phyloP scores from a whole-genome alignment of 53 echinoderm and acorn worm species.

The Pentamera pediparva region DNA sequence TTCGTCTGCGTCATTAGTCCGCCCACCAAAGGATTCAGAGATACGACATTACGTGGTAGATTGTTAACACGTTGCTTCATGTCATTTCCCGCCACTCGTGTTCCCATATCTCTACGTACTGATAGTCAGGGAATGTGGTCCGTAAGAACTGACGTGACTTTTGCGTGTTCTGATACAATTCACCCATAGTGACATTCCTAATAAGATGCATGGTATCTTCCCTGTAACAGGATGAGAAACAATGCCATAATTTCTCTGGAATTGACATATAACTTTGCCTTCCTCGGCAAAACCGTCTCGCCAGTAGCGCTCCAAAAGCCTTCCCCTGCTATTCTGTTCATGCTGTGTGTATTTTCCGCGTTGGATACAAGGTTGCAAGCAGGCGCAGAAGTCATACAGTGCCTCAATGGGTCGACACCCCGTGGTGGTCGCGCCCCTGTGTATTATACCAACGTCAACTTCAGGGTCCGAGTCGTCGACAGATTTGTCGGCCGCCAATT shows the following conservation, averaged over 20 bases:
- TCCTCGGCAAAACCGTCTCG: conserved; percentile 10
- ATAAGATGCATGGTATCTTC: conserved; percentile 7
- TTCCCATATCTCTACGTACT: conserved; percentile 19
- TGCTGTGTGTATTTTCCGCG: conserved; percentile 18
- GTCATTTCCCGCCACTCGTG: background rate
- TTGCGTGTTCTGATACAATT: background rate
- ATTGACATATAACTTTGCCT: conserved; percentile 1
- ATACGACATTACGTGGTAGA: background rate
- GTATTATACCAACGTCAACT: background rate
- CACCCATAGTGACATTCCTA: conserved; percentile 24
- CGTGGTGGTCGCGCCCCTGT: background rate
- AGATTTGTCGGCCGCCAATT: background rate
- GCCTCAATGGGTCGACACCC: conserved; percentile 60
- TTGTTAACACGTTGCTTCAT: background rate
- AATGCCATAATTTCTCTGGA: conserved; percentile 22
- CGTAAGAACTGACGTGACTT: conserved; percentile 6
- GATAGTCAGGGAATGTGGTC: background rate
- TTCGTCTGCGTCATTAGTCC: conserved; percentile 41
- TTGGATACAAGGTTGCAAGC: conserved; percentile 32
- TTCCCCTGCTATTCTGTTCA: conserved; percentile 21
- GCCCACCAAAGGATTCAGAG: conserved; percentile 33
- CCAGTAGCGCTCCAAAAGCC: conserved; percentile 3
- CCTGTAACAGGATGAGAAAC: conserved; percentile 25
- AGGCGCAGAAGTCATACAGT: conserved; percentile 57
- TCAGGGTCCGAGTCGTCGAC: background rate